Base-by-base conservation (phyloP, 2,888 invertebrate species). In the Spialia ferax region DNA sequence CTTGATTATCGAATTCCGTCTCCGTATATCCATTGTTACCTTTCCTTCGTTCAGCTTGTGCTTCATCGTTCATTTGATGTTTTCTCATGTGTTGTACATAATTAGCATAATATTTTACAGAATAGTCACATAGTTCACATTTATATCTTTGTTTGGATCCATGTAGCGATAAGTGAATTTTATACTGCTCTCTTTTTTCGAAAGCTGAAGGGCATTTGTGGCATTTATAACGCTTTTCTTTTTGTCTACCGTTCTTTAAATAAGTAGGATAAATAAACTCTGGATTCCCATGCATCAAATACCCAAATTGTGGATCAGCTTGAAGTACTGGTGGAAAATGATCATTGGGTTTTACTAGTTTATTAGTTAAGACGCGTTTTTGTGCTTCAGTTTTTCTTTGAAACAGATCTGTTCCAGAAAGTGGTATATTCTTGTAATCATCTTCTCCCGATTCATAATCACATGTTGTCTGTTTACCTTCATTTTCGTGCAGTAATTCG, bases 141-240 rank as follows among this genome's bases (percentile, higher is more conserved):
- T 95, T 96, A 84, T 97, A 98, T 70, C 96, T 95, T 84, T 97
- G 97, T 77, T 96, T 96, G 0, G 97, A 96, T 3, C 98, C 98
- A 81, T 98, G 98, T 54, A 98, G 89, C 18, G 96, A 96, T 75
- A 97, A 87, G 86, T 98, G 98, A 26, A 97, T 96, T 84, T 97
- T 96, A 85, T 97, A 98, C 83, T 98, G 97, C 77, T 97, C 96
- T 45, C 96, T 94, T 87, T 98, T 97, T 78, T 97, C 97, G 86
- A 98, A 98, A 0, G 97, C 97, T 54, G 97, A 97, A 0, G 98
- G 98, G 81, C 98, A 98, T 87, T 97, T 97, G 77, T 96, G 96
- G 83, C 97, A 97, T 85, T 97, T 97, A 86, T 97, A 97, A 4
- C 96, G 94, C 81, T 97, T 97, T 80, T 96, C 96, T 81, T 96